Percentiles rank a stretch among this genome's conserved stretches.
Evolutionary conservation across 2,888 invertebrate species (phyloP).

Genomic region (Hyppa rectilinea): DNA sequence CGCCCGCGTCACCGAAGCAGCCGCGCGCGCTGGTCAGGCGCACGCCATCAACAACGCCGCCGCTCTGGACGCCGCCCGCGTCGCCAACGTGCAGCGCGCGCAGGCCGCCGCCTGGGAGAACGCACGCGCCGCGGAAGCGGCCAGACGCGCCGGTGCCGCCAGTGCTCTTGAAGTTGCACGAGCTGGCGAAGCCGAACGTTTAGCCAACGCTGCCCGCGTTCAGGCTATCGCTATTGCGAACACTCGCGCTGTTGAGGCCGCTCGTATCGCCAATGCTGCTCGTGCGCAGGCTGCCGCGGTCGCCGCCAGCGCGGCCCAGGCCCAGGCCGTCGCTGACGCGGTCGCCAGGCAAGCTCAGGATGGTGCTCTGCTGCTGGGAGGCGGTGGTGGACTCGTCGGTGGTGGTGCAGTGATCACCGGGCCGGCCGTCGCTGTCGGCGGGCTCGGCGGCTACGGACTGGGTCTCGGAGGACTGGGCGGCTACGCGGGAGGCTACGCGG

Average conservation of each 20-base stretch:
- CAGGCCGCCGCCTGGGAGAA: slow-evolving; percentile 87
- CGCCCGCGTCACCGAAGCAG: slow-evolving; percentile 84
- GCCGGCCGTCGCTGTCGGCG: slow-evolving; percentile 65
- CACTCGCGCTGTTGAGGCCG: slow-evolving; percentile 85
- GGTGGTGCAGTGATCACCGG: slow-evolving; percentile 59
- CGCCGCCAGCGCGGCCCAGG: slow-evolving; percentile 61
- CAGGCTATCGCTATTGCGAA: slow-evolving; percentile 86
- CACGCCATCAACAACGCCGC: slow-evolving; percentile 87
- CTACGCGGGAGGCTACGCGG: slow-evolving; percentile 24
- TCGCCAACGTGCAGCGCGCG: slow-evolving; percentile 85
- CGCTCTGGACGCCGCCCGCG: slow-evolving; percentile 84
- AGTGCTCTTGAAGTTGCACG: slow-evolving; percentile 69
- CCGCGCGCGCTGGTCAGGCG: slow-evolving; percentile 83
- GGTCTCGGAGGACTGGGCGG: slow-evolving; percentile 62
- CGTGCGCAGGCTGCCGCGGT: slow-evolving; percentile 68
- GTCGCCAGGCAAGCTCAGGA: slow-evolving; percentile 78
- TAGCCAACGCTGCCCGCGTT: slow-evolving; percentile 85
- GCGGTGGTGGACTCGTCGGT: slow-evolving; percentile 59
- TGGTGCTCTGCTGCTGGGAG: slow-evolving; percentile 80
- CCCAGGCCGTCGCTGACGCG: slow-evolving; percentile 71
- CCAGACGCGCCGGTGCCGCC: slow-evolving; percentile 75
- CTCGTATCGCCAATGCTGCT: slow-evolving; percentile 81
- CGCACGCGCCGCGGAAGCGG: slow-evolving; percentile 85
- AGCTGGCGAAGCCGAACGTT: slow-evolving; percentile 70
- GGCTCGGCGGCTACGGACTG: slow-evolving; percentile 66